Percentiles rank a stretch among this genome's conserved stretches.
phyloP scores from a whole-genome alignment of 2,113 vertebrate species.

The Brachyhypopomus gauderio region DNA sequence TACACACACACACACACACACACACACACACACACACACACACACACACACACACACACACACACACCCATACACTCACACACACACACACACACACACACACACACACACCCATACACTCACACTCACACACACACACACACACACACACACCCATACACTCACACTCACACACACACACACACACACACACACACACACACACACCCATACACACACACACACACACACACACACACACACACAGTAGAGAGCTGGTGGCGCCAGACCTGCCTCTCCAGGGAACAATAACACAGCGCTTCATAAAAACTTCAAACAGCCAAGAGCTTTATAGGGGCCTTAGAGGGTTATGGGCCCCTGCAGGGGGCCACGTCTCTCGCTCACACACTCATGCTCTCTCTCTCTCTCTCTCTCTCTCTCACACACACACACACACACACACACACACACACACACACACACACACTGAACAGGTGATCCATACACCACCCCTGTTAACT shows the following conservation, averaged over 20 bases:
- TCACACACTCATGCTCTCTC: slow-evolving; percentile 50
- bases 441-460: slow-evolving; percentile 31
- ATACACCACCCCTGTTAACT: background rate
- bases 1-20: too few relatives aligned
- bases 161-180: too few relatives aligned
- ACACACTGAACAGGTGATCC: slow-evolving; percentile 47
- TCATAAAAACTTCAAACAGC: slow-evolving; percentile 86
- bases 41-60: too few relatives aligned
- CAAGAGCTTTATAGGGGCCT: slow-evolving; percentile 84
- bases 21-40: too few relatives aligned
- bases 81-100: too few relatives aligned
- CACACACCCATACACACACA: too few relatives aligned
- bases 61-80: too few relatives aligned
- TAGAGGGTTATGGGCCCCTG: slow-evolving; percentile 78
- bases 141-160: too few relatives aligned
- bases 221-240: slow-evolving; percentile 36
- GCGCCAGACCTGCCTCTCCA: slow-evolving; percentile 82
- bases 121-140: too few relatives aligned
- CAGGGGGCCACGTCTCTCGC: slow-evolving; percentile 46
- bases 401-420: background rate
- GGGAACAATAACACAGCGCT: slow-evolving; percentile 84
- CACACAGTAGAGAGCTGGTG: slow-evolving; percentile 75
- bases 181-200: too few relatives aligned
- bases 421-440: slow-evolving; percentile 52
- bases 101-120: too few relatives aligned